These are phyloP conservation scores for Crocallis elinguaria DNA, from an alignment of 2,888 invertebrate genomes.

Conservation along the genomic window DNA sequence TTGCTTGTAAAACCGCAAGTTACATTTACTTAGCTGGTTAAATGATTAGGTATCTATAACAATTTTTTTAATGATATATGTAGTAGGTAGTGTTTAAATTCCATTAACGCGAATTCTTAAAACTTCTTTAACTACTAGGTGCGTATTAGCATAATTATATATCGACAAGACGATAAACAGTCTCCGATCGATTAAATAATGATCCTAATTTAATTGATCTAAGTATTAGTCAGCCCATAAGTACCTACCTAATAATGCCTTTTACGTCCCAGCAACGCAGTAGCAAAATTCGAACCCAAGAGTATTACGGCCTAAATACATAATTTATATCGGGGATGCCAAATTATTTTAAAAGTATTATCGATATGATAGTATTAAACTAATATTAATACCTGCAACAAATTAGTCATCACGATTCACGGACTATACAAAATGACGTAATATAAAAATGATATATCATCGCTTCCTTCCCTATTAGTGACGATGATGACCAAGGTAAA, in stretches of 20 bases:
- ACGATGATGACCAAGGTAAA: constrained; percentile 32
- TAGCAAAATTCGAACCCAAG: no score
- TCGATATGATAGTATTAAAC: not conserved
- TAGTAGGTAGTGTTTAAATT: no score
- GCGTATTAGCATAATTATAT: not conserved
- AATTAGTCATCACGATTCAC: constrained; percentile 27
- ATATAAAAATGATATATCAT: constrained; percentile 41
- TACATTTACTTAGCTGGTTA: no score
- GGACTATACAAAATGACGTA: constrained; percentile 34
- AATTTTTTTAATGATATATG: no score
- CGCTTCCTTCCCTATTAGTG: constrained; percentile 37
- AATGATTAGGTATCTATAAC: no score
- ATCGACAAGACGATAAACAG: not conserved
- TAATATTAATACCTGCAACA: not conserved
- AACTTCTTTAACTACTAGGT: no score
- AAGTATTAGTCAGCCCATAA: constrained; percentile 1
- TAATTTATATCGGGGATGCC: no score
- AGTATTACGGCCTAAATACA: no score
- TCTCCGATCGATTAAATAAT: constrained; percentile 7
- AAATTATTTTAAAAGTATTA: not conserved
- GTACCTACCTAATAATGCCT: no score
- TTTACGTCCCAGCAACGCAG: no score
- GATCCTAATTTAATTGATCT: not conserved
- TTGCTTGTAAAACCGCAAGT: no score
- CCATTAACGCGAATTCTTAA: no score